Conservation (phyloP, 2,797 vertebrate genomes). For the Hipposideros larvatus region DNA sequence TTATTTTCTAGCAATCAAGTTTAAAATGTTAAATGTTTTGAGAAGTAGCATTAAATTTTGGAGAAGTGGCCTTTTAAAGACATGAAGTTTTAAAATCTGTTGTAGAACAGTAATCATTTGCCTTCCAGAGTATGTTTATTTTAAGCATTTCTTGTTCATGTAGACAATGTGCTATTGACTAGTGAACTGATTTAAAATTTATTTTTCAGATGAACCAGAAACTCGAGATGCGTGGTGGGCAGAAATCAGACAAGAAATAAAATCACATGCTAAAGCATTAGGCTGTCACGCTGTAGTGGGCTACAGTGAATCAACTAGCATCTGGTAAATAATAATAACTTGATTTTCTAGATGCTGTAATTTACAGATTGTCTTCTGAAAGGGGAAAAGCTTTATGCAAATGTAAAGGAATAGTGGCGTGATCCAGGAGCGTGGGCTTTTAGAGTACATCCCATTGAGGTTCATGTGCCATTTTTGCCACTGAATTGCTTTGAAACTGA, state of each 20-base stretch:
- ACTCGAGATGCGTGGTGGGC: conserved; percentile 99
- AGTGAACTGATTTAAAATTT: conserved; percentile 89
- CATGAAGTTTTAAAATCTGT: conserved; percentile 1
- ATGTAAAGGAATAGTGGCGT: not conserved
- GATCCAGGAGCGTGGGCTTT: not conserved
- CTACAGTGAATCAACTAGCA: conserved; percentile 99
- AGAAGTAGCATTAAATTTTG: conserved; percentile 41
- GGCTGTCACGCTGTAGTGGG: conserved; percentile 99
- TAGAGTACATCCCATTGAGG: not conserved
- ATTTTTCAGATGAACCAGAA: conserved; percentile 99
- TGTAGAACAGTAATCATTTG: not conserved
- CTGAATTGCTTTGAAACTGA: not conserved
- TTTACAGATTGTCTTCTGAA: conserved; percentile 45
- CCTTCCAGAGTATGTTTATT: not conserved
- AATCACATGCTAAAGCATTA: conserved; percentile 98
- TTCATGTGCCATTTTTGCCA: not conserved
- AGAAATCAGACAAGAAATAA: conserved; percentile 99
- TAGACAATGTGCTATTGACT: conserved; percentile 46
- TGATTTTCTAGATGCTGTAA: conserved; percentile 78
- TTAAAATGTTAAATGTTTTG: not conserved
- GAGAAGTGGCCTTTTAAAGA: conserved; percentile 53
- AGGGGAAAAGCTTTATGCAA: not conserved
- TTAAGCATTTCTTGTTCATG: conserved; percentile 49
- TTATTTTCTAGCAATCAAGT: not conserved
- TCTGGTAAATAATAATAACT: conserved; percentile 93